Conservation (phyloP, 2,113 vertebrate species). For the Podarcis muralis region DNA sequence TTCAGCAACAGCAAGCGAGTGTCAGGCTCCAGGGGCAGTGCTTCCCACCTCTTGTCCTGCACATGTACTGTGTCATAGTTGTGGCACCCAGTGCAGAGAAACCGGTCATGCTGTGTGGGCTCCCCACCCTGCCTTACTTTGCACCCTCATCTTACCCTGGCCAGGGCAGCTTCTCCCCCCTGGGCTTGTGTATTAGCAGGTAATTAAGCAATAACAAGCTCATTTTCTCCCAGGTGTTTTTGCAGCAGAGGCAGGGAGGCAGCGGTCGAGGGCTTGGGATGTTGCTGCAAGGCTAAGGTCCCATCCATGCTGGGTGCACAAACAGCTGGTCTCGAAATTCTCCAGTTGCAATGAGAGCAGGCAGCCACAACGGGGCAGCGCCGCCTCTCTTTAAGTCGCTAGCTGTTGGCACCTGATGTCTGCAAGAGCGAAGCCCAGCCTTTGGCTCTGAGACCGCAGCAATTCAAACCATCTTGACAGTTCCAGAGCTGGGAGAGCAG, state of each 20-base stretch:
- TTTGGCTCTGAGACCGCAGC: not conserved
- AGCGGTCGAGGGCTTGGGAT: not conserved
- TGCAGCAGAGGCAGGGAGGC: no score
- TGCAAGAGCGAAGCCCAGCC: not conserved
- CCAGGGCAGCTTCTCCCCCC: not conserved
- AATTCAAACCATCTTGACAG: conserved; percentile 5
- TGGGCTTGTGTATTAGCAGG: not conserved
- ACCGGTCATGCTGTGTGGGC: no score
- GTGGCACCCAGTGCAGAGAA: no score
- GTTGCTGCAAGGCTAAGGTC: not conserved
- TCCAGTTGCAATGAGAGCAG: not conserved
- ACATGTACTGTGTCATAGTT: no score
- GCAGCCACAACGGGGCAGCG: conserved; percentile 36
- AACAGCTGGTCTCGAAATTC: not conserved
- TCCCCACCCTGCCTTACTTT: not conserved
- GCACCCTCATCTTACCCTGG: not conserved
- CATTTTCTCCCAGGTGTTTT: not conserved
- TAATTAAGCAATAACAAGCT: no score
- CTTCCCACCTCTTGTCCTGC: no score
- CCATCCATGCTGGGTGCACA: not conserved
- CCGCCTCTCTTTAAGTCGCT: not conserved
- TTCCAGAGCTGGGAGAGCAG: not conserved
- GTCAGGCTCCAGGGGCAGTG: not conserved
- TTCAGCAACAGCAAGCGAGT: not conserved
- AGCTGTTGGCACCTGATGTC: not conserved